A percentile compares a stretch with the other conserved stretches of the same genome.
Conservation (phyloP, 37 sponge, comb jelly and placozoan species). For the Crambe crambe region DNA sequence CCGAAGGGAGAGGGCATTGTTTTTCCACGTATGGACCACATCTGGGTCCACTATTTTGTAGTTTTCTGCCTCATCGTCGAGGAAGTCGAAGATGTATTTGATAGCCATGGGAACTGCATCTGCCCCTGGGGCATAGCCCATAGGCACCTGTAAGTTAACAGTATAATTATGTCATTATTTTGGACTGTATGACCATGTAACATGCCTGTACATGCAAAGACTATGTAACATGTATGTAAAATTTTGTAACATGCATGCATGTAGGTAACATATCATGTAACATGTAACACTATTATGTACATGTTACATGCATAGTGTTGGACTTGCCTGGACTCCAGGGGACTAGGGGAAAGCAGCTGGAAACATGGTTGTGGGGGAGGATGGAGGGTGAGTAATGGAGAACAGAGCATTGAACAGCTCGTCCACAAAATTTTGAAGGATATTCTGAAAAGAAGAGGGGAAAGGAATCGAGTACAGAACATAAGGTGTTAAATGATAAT, state of each 20-base stretch:
- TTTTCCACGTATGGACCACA: constrained; percentile 95
- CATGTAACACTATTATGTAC: background rate
- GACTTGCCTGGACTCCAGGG: constrained; percentile 41
- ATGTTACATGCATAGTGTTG: background rate
- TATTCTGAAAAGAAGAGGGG: constrained; percentile 63
- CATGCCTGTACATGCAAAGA: no score
- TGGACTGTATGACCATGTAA: no score
- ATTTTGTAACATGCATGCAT: no score
- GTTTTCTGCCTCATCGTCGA: constrained; percentile 84
- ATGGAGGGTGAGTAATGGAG: constrained; percentile 46
- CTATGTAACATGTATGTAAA: no score
- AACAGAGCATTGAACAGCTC: constrained; percentile 86
- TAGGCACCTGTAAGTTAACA: background rate
- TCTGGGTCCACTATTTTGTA: constrained; percentile 71
- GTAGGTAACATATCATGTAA: no score
- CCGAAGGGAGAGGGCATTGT: constrained; percentile 75
- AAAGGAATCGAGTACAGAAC: background rate
- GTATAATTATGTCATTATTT: background rate
- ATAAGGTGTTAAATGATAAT: no score
- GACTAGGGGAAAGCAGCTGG: constrained; percentile 18
- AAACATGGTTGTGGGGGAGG: constrained; percentile 23
- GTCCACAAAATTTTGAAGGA: constrained; percentile 91
- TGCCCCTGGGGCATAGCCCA: constrained; percentile 38
- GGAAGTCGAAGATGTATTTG: constrained; percentile 96
- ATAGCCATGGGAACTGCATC: constrained; percentile 81